These are phyloP conservation scores for Ichneumoninae sp. DNA, from an alignment of 2,888 invertebrate species.

Conservation along the genomic window DNA sequence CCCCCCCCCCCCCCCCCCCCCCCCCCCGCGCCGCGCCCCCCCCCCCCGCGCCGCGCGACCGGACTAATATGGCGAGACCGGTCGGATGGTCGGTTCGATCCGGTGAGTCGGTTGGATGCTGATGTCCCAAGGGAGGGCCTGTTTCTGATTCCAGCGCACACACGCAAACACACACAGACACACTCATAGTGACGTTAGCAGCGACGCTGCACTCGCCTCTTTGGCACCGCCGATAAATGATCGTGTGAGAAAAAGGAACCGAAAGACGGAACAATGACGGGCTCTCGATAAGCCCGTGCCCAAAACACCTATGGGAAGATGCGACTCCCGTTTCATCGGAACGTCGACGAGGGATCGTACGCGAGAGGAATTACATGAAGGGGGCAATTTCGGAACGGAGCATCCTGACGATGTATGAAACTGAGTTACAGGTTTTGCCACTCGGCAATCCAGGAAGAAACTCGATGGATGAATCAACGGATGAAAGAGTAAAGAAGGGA, in stretches of 20 bases:
- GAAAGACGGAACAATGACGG: background rate
- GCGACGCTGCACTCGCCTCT: constrained; percentile 10
- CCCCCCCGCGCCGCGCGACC: constrained; percentile 67
- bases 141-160: constrained; percentile 23
- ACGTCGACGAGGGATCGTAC: background rate
- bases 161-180: background rate
- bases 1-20: background rate
- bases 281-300: background rate
- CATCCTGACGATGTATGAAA: background rate
- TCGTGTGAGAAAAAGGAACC: constrained; percentile 7
- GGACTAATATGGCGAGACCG: constrained; percentile 78
- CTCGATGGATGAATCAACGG: background rate
- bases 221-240: constrained; percentile 22
- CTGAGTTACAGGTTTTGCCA: background rate
- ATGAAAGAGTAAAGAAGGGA: background rate
- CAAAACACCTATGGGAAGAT: background rate
- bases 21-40: no score
- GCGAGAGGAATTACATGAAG: background rate
- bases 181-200: background rate
- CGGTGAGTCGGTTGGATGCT: constrained; percentile 45
- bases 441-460: constrained; percentile 2
- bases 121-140: constrained; percentile 44
- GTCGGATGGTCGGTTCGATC: constrained; percentile 59
- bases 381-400: background rate
- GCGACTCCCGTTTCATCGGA: background rate